phyloP scores from a whole-genome alignment of 2,888 invertebrate species.

The Machimus atricapillus region DNA sequence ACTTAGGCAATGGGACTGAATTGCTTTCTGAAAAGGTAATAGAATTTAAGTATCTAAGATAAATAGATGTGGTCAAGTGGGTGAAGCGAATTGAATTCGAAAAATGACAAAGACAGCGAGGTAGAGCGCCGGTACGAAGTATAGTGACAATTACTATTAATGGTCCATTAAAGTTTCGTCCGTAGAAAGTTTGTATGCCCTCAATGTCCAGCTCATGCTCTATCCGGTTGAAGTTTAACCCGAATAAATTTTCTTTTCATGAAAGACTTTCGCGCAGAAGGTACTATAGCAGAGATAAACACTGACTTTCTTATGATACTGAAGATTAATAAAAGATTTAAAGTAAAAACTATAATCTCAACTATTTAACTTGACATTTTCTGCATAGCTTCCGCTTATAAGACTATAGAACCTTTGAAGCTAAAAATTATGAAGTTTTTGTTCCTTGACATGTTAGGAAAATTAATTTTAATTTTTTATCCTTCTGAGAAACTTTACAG shows the following conservation, averaged over 20 bases:
- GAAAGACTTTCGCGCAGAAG: not conserved
- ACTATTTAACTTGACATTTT: not conserved
- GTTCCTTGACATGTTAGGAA: not conserved
- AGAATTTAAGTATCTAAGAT: not conserved
- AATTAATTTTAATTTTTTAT: not conserved
- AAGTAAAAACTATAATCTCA: not conserved
- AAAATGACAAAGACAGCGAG: not conserved
- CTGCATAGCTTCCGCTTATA: not conserved
- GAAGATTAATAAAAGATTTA: not conserved
- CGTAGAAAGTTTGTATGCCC: not conserved
- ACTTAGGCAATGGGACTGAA: not conserved
- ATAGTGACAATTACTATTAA: not conserved
- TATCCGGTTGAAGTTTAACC: not conserved
- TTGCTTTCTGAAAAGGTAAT: not conserved
- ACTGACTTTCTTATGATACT: not conserved
- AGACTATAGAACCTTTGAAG: not conserved
- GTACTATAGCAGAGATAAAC: not conserved
- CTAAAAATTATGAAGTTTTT: not conserved
- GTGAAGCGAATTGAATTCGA: not conserved
- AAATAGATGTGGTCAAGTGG: not conserved
- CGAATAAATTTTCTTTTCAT: not conserved
- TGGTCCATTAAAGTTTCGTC: not conserved
- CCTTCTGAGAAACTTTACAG: not conserved
- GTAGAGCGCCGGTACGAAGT: not conserved
- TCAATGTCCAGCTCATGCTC: not conserved